Evolutionary conservation across 2,888 invertebrate species (phyloP), one percentile per base, ranked within the genome.

Genomic region (Plagodis pulveraria): DNA sequence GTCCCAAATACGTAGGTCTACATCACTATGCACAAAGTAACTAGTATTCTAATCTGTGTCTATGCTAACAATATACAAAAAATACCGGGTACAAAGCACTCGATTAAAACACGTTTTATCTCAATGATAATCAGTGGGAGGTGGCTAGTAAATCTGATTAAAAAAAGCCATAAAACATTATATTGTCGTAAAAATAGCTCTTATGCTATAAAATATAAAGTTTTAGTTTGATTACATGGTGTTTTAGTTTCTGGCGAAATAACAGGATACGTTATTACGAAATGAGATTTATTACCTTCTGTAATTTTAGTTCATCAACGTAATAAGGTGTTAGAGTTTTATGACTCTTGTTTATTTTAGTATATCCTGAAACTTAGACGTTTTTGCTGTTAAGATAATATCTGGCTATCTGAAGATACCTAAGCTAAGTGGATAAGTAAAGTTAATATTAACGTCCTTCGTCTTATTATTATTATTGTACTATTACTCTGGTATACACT

Each of bases 71-170:
- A 84, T 86, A 85, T 86, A 82, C 51, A 88, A 87, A 88, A 86
- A 86, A 86, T 81, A 77, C 74, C 78, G 78, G 81, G 76, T 84
- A 84, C 83, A 87, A 89, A 89, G 88, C 87, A 83, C 86, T 87
- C 86, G 82, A 87, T 89, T 88, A 89, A 81, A 82, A 80, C 78
- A 78, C 79, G 73, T 80, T 84, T 86, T 89, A 90, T 90, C 90
- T 84, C 70, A 76, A 78, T 81, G 86, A 85, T 87, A 86, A 90
- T 90, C 90, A 86, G 80, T 84, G 86, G 90, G 90, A 87, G 90
- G 81, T 78, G 80, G 55, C 55, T 59, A 59, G 59, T 42, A 51
- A 55, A 56, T 59, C 43, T 48, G 47, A 59, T 56, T 80, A 74
- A 79, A 82, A 72, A 73, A 69, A 65, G 65, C 38, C 41, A 50